A percentile compares a stretch with the other conserved stretches of the same genome.
These are phyloP conservation scores for Gambusia yucatana DNA, from an alignment of 2,797 vertebrate genomes.

Conservation along the genomic window DNA sequence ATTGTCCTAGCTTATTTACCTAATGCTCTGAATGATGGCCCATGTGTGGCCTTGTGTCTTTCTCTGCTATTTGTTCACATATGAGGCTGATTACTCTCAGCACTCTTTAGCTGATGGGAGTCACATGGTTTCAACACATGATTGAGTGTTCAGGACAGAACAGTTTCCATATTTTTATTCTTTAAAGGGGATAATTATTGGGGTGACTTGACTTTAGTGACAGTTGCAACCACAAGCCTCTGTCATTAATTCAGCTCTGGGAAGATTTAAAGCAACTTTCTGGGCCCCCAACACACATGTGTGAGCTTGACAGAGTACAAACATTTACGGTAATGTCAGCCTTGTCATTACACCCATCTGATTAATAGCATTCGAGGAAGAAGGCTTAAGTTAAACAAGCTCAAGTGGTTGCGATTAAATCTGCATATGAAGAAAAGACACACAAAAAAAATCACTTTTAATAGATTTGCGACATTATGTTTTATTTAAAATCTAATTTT, in stretches of 20 bases:
- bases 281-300: slow-evolving; percentile 49
- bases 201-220: slow-evolving; percentile 51
- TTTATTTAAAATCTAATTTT: slow-evolving; percentile 10
- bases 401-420: slow-evolving; percentile 53
- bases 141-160: slow-evolving; percentile 27
- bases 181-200: slow-evolving; percentile 55
- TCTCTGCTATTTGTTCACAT: background rate
- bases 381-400: slow-evolving; percentile 44
- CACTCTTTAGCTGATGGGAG: slow-evolving; percentile 25
- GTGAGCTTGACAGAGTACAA: slow-evolving; percentile 46
- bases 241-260: slow-evolving; percentile 49
- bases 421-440: slow-evolving; percentile 13
- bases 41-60: slow-evolving; percentile 14
- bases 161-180: slow-evolving; percentile 47
- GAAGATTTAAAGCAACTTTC: slow-evolving; percentile 44
- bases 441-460: slow-evolving; percentile 10
- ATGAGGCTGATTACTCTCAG: slow-evolving; percentile 8
- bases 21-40: slow-evolving; percentile 13
- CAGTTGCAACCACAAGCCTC: slow-evolving; percentile 49
- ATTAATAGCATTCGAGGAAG: slow-evolving; percentile 56
- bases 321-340: slow-evolving; percentile 59
- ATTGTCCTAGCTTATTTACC: slow-evolving; percentile 2
- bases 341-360: slow-evolving; percentile 60
- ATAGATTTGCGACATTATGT: slow-evolving; percentile 11
- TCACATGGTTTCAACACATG: slow-evolving; percentile 40